Conservation (phyloP, 2,113 vertebrate species). For the Todiramphus saurophagus region DNA sequence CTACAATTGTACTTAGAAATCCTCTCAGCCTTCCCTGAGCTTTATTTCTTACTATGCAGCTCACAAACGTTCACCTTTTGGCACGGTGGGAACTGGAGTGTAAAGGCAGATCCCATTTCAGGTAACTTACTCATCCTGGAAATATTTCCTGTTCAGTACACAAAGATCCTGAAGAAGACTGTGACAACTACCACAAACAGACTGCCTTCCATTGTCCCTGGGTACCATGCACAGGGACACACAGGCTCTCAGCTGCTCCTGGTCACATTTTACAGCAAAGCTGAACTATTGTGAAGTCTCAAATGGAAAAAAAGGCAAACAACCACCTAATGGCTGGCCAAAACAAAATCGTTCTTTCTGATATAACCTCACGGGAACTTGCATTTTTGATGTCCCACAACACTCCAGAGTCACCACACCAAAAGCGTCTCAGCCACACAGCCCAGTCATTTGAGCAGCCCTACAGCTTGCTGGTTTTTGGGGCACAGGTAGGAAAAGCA, state of each 20-base stretch:
- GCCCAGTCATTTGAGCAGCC: background rate
- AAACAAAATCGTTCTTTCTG: background rate
- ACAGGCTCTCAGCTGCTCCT: background rate
- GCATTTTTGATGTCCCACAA: background rate
- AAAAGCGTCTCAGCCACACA: background rate
- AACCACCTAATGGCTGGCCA: background rate
- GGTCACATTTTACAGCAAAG: background rate
- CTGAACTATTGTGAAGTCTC: background rate
- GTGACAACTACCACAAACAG: background rate
- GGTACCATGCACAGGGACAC: background rate
- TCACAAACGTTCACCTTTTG: background rate
- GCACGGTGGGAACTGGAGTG: background rate
- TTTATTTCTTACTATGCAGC: background rate
- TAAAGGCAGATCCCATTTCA: background rate
- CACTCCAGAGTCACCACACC: background rate
- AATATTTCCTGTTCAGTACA: background rate
- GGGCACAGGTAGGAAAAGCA: background rate
- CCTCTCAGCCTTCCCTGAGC: background rate
- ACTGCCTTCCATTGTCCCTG: background rate
- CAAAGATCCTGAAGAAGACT: background rate
- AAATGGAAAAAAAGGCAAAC: background rate
- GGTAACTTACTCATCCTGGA: background rate
- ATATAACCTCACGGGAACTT: background rate
- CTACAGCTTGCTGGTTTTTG: background rate
- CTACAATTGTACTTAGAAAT: background rate